Evolutionary conservation across 1,140 invertebrate species (phyloP).

Genomic region (Drosophila nikananu): DNA sequence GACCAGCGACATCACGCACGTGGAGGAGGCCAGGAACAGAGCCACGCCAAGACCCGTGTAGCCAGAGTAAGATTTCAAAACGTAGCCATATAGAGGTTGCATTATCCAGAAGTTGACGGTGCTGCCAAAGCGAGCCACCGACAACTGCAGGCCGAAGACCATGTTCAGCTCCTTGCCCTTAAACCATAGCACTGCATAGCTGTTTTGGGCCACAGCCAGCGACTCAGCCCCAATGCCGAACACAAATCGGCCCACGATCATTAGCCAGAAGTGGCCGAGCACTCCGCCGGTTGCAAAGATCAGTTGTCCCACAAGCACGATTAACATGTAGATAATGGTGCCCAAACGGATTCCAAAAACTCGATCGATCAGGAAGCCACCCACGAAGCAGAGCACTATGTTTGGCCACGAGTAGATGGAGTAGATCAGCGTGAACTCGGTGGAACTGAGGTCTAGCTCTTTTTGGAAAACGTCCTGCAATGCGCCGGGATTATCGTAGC

Average conservation of each 20-base stretch:
- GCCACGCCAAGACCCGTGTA: conserved; percentile 92
- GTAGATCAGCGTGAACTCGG: conserved; percentile 95
- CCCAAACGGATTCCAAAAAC: conserved; percentile 97
- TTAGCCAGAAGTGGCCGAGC: conserved; percentile 93
- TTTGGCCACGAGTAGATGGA: conserved; percentile 99
- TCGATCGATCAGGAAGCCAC: conserved; percentile 97
- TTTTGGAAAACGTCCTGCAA: conserved; percentile 95
- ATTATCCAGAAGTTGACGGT: conserved; percentile 97
- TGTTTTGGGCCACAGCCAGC: conserved; percentile 97
- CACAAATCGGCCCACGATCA: conserved; percentile 97
- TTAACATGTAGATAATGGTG: conserved; percentile 94
- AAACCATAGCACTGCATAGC: conserved; percentile 98
- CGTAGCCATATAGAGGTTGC: conserved; percentile 93
- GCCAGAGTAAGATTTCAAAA: conserved; percentile 89
- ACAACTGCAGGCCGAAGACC: conserved; percentile 97
- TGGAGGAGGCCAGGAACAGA: conserved; percentile 91
- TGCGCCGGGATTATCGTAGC: conserved; percentile 98
- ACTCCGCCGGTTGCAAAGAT: conserved; percentile 95
- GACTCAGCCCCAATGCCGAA: conserved; percentile 99
- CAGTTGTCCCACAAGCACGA: conserved; percentile 93
- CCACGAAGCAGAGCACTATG: conserved; percentile 97
- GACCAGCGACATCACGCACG: conserved; percentile 93
- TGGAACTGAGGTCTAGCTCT: conserved; percentile 93
- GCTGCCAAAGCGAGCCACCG: conserved; percentile 96
- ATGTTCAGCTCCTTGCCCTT: conserved; percentile 99